These are phyloP conservation scores for Pelagia noctiluca DNA, from an alignment of 30 jellyfish, hydroid and myxozoan species.

Conservation along the genomic window DNA sequence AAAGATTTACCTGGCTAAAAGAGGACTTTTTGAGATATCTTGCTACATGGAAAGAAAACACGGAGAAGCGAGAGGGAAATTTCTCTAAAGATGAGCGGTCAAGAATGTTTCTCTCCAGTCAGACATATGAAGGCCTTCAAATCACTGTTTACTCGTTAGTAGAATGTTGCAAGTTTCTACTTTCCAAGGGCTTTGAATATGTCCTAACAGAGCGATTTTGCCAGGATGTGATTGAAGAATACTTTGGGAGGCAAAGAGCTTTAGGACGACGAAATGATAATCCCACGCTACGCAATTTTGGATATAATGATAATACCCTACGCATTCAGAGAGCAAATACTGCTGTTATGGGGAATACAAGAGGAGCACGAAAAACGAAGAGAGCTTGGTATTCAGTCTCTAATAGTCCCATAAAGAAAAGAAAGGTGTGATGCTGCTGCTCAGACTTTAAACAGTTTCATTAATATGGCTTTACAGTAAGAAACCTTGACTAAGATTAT, in stretches of 20 bases:
- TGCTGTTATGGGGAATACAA: slow-evolving; percentile 16
- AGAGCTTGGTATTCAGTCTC: not conserved
- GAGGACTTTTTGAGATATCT: slow-evolving; percentile 7
- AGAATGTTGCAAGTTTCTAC: not conserved
- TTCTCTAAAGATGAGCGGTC: not conserved
- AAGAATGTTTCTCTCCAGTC: slow-evolving; percentile 11
- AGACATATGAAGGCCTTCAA: slow-evolving; percentile 11
- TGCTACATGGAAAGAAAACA: slow-evolving; percentile 30
- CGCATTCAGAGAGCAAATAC: slow-evolving; percentile 1
- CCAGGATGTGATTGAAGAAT: slow-evolving; percentile 34
- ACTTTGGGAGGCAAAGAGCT: slow-evolving; percentile 20
- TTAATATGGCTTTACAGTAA: too few species aligned
- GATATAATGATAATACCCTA: not conserved
- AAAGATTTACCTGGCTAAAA: slow-evolving; percentile 49
- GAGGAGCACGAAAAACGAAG: not conserved
- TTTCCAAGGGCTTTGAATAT: not conserved
- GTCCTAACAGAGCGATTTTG: slow-evolving; percentile 7
- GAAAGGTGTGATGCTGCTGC: too few species aligned
- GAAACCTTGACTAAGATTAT: too few species aligned
- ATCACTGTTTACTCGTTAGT: slow-evolving; percentile 25
- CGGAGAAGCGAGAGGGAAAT: slow-evolving; percentile 10
- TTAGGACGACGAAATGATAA: slow-evolving; percentile 28
- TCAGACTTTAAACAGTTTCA: too few species aligned
- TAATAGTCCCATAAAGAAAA: not conserved
- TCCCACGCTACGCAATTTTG: slow-evolving; percentile 18